Conservation (phyloP, 2,113 vertebrate genomes). For the Elgaria multicarinata region DNA sequence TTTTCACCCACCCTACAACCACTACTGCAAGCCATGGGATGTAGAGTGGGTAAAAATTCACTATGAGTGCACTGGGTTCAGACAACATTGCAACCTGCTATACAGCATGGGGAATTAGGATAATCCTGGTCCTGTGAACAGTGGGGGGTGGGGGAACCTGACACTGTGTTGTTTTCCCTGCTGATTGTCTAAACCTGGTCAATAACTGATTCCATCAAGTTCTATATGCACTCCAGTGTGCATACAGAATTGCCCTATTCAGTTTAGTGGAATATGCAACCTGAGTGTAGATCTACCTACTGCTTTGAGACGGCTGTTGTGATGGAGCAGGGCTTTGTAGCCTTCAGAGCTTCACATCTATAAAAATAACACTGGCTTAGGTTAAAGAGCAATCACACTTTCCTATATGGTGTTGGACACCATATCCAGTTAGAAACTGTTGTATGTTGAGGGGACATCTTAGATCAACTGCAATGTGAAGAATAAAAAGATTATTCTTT, state of each 20-base stretch:
- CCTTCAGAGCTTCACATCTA: background rate
- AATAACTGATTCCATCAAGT: background rate
- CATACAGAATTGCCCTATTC: background rate
- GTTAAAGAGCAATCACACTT: conserved; percentile 11
- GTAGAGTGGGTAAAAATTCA: no score
- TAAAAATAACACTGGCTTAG: background rate
- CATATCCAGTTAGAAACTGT: conserved; percentile 37
- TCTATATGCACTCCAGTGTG: background rate
- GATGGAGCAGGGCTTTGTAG: background rate
- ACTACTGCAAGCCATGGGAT: no score
- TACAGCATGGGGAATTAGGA: no score
- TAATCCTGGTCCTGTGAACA: no score
- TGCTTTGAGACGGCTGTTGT: background rate
- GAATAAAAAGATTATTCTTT: background rate
- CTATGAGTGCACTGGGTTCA: no score
- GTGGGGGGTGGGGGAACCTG: no score
- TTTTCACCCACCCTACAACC: no score
- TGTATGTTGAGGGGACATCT: background rate
- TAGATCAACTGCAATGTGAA: background rate
- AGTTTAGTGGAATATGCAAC: background rate
- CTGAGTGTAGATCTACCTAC: background rate
- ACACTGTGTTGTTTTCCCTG: no score
- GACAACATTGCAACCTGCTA: no score
- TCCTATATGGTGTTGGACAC: conserved; percentile 5
- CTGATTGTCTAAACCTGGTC: no score